These are phyloP conservation scores for Hypotaenidia okinawae DNA, from an alignment of 2,797 vertebrate genomes.

Conservation along the genomic window DNA sequence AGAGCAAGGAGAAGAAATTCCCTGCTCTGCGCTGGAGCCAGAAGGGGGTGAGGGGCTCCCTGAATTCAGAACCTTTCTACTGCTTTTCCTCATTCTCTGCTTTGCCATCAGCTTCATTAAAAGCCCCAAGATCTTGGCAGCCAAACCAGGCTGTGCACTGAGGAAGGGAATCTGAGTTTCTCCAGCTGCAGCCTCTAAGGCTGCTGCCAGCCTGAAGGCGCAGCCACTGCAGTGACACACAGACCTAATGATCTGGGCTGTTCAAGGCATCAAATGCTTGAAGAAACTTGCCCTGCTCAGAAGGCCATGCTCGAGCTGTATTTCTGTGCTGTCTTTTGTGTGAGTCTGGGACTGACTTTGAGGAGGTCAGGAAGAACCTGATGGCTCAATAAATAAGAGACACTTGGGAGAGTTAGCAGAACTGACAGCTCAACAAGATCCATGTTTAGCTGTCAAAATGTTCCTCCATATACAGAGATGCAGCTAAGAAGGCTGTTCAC, in stretches of 20 bases:
- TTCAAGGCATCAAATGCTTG: constrained; percentile 23
- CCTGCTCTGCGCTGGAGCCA: fast-evolving
- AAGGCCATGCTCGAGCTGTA: background rate
- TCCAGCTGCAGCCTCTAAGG: background rate
- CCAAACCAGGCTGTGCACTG: background rate
- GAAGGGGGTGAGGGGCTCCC: background rate
- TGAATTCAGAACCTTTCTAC: background rate
- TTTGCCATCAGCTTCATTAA: background rate
- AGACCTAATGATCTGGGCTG: constrained; percentile 23
- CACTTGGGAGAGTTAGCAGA: constrained; percentile 3
- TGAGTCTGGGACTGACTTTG: background rate
- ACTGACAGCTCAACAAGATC: constrained; percentile 38
- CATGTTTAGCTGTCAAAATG: constrained; percentile 50
- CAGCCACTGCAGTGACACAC: constrained; percentile 9
- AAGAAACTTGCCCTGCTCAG: background rate
- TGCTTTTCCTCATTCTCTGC: background rate
- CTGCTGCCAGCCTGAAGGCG: background rate
- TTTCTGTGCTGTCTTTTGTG: background rate
- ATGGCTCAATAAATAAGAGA: constrained; percentile 35
- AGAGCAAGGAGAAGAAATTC: background rate
- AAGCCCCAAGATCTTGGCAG: background rate
- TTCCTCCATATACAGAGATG: background rate
- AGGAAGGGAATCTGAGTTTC: background rate
- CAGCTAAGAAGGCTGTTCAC: background rate
- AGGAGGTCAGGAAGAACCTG: constrained; percentile 15